Conservation (phyloP, 2,888 invertebrate species). For the Clistopyga incitator region DNA sequence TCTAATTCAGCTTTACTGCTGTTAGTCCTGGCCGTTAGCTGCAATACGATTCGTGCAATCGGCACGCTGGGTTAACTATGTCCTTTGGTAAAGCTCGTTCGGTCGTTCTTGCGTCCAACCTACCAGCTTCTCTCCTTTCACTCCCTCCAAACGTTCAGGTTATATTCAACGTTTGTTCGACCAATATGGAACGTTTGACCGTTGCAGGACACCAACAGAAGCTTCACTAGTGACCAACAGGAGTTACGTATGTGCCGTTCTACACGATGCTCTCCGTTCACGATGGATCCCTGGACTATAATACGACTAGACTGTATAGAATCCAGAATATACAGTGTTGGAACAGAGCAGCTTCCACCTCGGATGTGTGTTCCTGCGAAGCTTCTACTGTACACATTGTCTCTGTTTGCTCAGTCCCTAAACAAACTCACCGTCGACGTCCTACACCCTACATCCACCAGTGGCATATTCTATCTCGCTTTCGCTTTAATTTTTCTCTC, state of each 20-base stretch:
- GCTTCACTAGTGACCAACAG: conserved; percentile 25
- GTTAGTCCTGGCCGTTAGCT: conserved; percentile 29
- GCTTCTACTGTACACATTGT: conserved; percentile 54
- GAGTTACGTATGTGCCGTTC: conserved; percentile 3
- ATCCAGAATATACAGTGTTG: conserved; percentile 37
- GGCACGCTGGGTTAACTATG: conserved; percentile 32
- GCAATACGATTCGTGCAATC: conserved; percentile 44
- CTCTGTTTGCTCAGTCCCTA: conserved; percentile 58
- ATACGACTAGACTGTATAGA: conserved; percentile 46
- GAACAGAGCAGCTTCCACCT: conserved; percentile 40
- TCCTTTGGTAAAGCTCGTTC: conserved; percentile 23
- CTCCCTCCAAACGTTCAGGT: background rate
- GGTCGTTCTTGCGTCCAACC: conserved; percentile 33
- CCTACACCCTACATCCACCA: conserved; percentile 29
- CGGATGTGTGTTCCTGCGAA: conserved; percentile 54
- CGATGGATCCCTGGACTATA: conserved; percentile 48
- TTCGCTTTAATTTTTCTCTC: conserved; percentile 26
- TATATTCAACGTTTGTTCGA: conserved; percentile 16
- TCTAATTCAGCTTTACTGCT: conserved; percentile 49
- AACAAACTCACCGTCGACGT: conserved; percentile 53
- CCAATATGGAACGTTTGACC: conserved; percentile 39
- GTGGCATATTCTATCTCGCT: conserved; percentile 24
- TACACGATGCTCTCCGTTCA: conserved; percentile 22
- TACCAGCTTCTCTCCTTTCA: background rate
- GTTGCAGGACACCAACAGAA: conserved; percentile 4